Conservation (phyloP, 2,113 vertebrate species). For the Sphyrna mokarran region DNA sequence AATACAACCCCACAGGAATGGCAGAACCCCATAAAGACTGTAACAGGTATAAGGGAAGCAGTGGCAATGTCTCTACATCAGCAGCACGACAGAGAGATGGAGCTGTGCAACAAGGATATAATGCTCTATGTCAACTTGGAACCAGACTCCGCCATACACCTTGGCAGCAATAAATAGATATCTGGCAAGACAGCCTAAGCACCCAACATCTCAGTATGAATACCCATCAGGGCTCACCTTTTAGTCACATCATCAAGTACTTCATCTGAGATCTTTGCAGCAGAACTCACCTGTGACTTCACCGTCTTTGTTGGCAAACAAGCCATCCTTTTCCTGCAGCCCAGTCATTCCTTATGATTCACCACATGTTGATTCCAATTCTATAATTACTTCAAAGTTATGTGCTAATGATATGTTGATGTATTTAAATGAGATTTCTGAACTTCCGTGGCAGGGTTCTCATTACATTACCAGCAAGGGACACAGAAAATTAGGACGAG, state of each 20-base stretch:
- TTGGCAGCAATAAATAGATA: background rate
- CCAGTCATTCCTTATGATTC: background rate
- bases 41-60: background rate
- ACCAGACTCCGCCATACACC: background rate
- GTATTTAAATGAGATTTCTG: too few species aligned
- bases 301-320: too few species aligned
- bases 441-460: too few species aligned
- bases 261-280: too few species aligned
- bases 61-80: background rate
- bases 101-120: background rate
- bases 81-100: background rate
- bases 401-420: background rate
- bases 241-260: too few species aligned
- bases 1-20: background rate
- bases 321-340: too few species aligned
- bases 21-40: background rate
- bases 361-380: background rate
- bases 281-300: too few species aligned
- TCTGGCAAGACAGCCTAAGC: background rate
- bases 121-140: background rate
- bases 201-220: background rate
- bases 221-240: too few species aligned
- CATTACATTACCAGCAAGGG: too few species aligned
- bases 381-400: background rate
- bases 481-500: too few species aligned